phyloP scores from a whole-genome alignment of 2,888 invertebrate genomes.

The Syrista parreyssii region DNA sequence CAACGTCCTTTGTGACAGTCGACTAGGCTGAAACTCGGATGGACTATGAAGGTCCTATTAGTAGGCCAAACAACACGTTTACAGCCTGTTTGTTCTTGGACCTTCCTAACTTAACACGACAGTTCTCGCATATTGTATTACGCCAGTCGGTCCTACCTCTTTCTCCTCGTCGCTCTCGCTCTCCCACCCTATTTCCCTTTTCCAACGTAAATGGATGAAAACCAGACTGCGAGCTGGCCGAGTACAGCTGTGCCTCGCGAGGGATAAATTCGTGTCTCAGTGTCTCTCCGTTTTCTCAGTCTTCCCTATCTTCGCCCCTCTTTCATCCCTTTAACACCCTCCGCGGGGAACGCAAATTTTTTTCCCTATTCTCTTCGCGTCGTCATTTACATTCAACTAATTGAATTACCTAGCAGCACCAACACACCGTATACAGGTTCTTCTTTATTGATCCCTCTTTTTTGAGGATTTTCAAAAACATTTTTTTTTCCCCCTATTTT shows the following conservation, averaged over 20 bases:
- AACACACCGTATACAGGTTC: not conserved
- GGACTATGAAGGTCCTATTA: constrained; percentile 21
- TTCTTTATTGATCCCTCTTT: not conserved
- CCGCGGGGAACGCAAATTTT: not conserved
- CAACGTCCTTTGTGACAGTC: not conserved
- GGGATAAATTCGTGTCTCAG: not conserved
- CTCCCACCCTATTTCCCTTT: not conserved
- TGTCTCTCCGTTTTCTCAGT: not conserved
- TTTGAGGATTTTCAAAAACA: not conserved
- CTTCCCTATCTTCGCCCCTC: not conserved
- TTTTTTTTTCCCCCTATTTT: too few relatives aligned
- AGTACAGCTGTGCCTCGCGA: not conserved
- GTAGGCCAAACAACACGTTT: constrained; percentile 19
- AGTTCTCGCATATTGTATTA: constrained; percentile 3
- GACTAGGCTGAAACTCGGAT: constrained; percentile 1
- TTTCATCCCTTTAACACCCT: not conserved
- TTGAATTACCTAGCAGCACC: not conserved
- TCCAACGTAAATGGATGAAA: not conserved
- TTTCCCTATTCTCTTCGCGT: not conserved
- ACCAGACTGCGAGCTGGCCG: not conserved
- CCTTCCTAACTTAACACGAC: constrained; percentile 10
- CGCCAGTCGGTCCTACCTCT: not conserved
- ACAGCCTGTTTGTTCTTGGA: constrained; percentile 13
- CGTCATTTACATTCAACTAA: not conserved
- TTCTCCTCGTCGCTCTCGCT: not conserved